Conservation (phyloP, 2,888 invertebrate genomes). For the Dryadula phaetusa region DNA sequence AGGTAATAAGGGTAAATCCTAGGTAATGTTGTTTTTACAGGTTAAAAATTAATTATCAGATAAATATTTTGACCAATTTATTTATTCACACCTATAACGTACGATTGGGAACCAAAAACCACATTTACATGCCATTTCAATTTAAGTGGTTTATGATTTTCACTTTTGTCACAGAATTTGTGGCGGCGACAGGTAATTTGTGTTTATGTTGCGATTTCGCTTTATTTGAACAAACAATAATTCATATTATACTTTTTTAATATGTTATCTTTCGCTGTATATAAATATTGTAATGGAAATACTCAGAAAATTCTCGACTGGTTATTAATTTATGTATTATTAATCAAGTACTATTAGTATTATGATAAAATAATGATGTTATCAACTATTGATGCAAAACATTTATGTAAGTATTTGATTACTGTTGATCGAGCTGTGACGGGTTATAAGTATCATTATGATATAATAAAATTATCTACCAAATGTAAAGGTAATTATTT, state of each 20-base stretch:
- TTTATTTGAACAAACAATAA: background rate
- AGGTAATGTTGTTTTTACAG: too few relatives aligned
- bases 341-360: too few relatives aligned
- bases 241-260: too few relatives aligned
- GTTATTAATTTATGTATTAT: too few relatives aligned
- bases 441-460: background rate
- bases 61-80: constrained; percentile 10
- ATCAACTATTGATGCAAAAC: background rate
- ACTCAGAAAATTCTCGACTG: too few relatives aligned
- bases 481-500: background rate
- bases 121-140: constrained; percentile 22
- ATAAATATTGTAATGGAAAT: too few relatives aligned
- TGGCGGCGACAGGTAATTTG: constrained; percentile 6
- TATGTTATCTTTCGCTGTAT: too few relatives aligned
- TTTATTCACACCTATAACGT: background rate
- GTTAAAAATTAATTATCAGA: background rate
- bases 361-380: too few relatives aligned
- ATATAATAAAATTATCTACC: constrained; percentile 4
- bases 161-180: constrained; percentile 15
- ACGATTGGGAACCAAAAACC: constrained; percentile 17
- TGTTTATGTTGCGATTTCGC: background rate
- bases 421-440: background rate
- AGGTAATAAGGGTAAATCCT: too few relatives aligned
- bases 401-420: background rate
- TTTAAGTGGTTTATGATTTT: constrained; percentile 14